Evolutionary conservation across 2,797 vertebrate species (phyloP).

Genomic region (Synaphobranchus kaupii): DNA sequence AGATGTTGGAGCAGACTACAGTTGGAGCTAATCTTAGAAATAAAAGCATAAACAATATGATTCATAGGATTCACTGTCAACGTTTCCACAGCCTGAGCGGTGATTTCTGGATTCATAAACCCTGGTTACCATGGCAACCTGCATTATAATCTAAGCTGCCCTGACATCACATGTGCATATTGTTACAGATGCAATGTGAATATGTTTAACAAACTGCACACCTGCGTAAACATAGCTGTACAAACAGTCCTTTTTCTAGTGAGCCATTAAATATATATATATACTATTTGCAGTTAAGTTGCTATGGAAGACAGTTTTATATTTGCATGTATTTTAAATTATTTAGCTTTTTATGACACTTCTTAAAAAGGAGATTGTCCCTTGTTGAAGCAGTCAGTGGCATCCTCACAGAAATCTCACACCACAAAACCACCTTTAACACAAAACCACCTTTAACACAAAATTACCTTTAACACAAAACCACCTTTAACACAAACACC

Average conservation of each 20-base stretch:
- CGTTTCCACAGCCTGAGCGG: not conserved
- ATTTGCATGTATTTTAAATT: too few relatives aligned
- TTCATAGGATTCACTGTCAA: not conserved
- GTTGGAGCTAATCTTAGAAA: not conserved
- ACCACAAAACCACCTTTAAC: not conserved
- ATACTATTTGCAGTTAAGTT: too few relatives aligned
- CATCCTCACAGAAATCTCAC: not conserved
- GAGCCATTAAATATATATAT: not conserved
- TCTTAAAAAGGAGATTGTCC: not conserved
- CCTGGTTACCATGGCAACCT: not conserved
- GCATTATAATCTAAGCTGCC: not conserved
- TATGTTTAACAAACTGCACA: not conserved
- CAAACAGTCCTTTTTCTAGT: not conserved
- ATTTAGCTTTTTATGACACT: too few relatives aligned
- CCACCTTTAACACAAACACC: not conserved
- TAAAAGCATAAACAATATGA: not conserved
- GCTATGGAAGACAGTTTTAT: too few relatives aligned
- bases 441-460: not conserved
- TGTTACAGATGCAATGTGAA: not conserved
- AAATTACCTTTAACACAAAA: not conserved
- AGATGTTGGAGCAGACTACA: not conserved
- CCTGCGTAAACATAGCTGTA: not conserved
- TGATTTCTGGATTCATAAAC: conserved; percentile 1
- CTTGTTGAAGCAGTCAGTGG: not conserved
- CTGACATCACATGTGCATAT: not conserved